These are phyloP conservation scores for Chymomyza costata DNA, from an alignment of 1,140 invertebrate genomes.

Conservation along the genomic window DNA sequence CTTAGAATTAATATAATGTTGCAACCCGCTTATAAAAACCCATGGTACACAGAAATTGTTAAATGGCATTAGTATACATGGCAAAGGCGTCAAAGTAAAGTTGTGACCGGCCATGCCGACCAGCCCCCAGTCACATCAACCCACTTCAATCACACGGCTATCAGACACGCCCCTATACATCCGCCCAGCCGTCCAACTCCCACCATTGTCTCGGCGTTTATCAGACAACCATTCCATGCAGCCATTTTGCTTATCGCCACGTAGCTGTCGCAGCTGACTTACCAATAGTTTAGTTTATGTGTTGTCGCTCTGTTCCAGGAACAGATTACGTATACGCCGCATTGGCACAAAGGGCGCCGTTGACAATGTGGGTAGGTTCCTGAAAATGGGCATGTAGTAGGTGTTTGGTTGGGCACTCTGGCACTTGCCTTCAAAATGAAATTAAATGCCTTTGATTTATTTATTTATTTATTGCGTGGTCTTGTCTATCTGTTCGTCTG, in stretches of 20 bases:
- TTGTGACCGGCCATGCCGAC: constrained; percentile 32
- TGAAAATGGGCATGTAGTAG: too few species aligned
- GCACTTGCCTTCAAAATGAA: constrained; percentile 43
- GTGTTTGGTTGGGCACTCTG: too few species aligned
- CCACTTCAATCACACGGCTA: too few species aligned
- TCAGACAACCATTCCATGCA: too few species aligned
- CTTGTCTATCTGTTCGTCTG: too few species aligned
- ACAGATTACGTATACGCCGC: constrained; percentile 56
- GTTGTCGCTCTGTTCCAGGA: constrained; percentile 1
- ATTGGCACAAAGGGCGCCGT: constrained; percentile 39
- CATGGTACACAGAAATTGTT: too few species aligned
- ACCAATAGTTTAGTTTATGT: constrained; percentile 22
- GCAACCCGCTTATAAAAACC: too few species aligned
- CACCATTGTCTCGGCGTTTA: too few species aligned
- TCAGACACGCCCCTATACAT: constrained; percentile 14
- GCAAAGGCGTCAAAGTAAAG: constrained; percentile 52
- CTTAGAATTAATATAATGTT: too few species aligned
- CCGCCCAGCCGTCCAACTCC: too few species aligned
- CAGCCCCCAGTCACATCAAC: too few species aligned
- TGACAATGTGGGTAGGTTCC: too few species aligned
- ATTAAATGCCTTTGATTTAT: constrained; percentile 68
- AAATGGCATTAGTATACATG: constrained; percentile 44
- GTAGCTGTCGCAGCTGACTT: not conserved
- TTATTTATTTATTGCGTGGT: constrained; percentile 54
- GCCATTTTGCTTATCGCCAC: constrained; percentile 33